Conservation (phyloP, 2,113 vertebrate genomes). For the Kryptolebias marmoratus region DNA sequence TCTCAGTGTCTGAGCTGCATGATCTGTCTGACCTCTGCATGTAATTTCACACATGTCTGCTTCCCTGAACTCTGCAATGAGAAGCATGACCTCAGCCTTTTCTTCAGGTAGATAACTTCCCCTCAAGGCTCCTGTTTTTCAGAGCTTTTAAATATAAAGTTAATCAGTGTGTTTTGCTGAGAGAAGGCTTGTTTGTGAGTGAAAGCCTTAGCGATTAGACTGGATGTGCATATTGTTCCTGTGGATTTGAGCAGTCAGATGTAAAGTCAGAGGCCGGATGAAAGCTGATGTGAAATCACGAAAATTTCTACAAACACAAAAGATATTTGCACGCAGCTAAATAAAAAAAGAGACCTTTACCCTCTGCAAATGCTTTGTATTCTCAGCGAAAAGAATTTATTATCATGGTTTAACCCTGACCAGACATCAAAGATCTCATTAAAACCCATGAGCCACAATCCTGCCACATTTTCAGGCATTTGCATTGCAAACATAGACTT, state of each 20-base stretch:
- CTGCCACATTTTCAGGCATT: constrained; percentile 1
- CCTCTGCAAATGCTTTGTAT: constrained; percentile 2
- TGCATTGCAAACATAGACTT: constrained; percentile 11
- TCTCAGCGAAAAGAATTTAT: constrained; percentile 1
- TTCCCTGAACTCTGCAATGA: neutral
- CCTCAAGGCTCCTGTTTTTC: neutral
- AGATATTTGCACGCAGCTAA: neutral
- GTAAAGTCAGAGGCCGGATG: neutral
- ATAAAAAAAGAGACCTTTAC: constrained; percentile 3
- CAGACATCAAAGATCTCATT: constrained; percentile 18
- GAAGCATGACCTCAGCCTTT: neutral
- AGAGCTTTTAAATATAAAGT: constrained; percentile 4
- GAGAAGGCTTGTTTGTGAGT: neutral
- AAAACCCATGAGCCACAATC: constrained; percentile 9
- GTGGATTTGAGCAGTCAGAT: neutral
- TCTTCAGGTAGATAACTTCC: constrained; percentile 1
- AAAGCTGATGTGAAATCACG: neutral
- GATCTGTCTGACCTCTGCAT: constrained; percentile 21
- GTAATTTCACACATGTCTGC: constrained; percentile 43
- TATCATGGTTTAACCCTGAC: constrained; percentile 3
- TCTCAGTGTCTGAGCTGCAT: constrained; percentile 2
- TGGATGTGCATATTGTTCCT: neutral
- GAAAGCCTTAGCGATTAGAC: neutral
- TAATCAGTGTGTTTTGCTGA: neutral
- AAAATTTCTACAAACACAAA: neutral